A percentile compares a stretch with the other conserved stretches of the same genome.
Conservation (phyloP, 2,888 invertebrate genomes). For the Drosophila macrospina region DNA sequence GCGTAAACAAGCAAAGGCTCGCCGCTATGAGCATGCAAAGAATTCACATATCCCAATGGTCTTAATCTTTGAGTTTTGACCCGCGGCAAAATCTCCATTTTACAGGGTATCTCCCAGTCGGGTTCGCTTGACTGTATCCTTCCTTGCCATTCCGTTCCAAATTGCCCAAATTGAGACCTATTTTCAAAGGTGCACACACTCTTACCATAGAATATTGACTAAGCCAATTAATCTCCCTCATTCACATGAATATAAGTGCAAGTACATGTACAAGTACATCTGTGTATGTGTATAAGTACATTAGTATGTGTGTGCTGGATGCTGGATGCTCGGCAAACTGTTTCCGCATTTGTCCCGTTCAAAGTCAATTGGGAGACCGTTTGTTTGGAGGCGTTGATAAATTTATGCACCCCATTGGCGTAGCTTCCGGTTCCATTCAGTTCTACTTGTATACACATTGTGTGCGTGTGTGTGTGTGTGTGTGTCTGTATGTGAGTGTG, state of each 20-base stretch:
- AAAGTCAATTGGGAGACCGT: slow-evolving; percentile 36
- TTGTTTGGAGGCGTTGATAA: slow-evolving; percentile 74
- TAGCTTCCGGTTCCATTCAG: slow-evolving; percentile 67
- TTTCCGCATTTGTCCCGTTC: slow-evolving; percentile 48
- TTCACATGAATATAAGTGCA: neutral
- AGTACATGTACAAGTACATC: neutral
- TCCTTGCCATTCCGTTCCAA: no score
- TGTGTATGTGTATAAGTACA: neutral
- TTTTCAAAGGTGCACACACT: neutral
- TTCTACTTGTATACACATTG: neutral
- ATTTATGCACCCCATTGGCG: slow-evolving; percentile 75
- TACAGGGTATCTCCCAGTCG: no score
- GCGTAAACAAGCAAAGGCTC: no score
- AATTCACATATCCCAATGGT: no score
- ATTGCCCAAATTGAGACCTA: no score
- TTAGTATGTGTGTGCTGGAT: neutral
- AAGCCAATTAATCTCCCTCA: neutral
- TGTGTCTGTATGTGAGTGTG: slow-evolving; percentile 10
- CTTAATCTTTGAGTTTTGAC: no score
- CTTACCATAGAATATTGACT: neutral
- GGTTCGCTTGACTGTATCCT: no score
- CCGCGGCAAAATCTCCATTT: no score
- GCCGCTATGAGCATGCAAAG: no score
- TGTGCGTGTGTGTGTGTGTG: slow-evolving; percentile 1
- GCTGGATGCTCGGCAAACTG: slow-evolving; percentile 12